A percentile compares a stretch with the other conserved stretches of the same genome.
phyloP scores from a whole-genome alignment of 2,113 vertebrate genomes.

The Heptranchias perlo region DNA sequence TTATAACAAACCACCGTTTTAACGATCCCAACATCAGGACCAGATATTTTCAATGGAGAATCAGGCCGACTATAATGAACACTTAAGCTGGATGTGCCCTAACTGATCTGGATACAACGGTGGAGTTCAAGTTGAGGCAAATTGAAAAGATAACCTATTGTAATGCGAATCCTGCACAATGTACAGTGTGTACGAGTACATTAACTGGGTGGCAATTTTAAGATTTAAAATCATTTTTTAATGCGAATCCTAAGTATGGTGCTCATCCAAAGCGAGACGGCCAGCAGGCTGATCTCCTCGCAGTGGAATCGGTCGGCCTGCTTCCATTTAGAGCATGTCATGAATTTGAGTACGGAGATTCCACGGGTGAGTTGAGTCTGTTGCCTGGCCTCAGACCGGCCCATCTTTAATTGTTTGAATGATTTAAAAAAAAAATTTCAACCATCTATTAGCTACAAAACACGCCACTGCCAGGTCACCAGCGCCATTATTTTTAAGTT shows the following conservation, averaged over 20 bases:
- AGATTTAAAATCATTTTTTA: background rate
- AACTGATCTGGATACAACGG: background rate
- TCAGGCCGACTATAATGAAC: background rate
- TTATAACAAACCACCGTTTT: background rate
- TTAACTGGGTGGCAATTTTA: background rate
- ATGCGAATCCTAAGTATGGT: background rate
- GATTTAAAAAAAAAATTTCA: no score
- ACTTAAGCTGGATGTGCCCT: background rate
- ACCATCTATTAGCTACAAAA: no score
- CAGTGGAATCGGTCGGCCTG: background rate
- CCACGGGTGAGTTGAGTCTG: no score
- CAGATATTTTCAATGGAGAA: background rate
- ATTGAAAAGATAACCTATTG: background rate
- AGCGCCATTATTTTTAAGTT: no score
- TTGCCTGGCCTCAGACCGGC: no score
- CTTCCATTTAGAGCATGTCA: background rate
- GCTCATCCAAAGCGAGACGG: no score
- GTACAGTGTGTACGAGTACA: background rate
- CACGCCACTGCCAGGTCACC: no score
- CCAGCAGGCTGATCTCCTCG: no score
- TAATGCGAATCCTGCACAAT: background rate
- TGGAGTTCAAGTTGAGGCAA: background rate
- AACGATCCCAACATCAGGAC: background rate
- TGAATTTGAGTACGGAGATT: no score
- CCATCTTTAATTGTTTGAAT: no score